Conservation (phyloP, 2,113 vertebrate genomes). For the Chiloscyllium plagiosum region DNA sequence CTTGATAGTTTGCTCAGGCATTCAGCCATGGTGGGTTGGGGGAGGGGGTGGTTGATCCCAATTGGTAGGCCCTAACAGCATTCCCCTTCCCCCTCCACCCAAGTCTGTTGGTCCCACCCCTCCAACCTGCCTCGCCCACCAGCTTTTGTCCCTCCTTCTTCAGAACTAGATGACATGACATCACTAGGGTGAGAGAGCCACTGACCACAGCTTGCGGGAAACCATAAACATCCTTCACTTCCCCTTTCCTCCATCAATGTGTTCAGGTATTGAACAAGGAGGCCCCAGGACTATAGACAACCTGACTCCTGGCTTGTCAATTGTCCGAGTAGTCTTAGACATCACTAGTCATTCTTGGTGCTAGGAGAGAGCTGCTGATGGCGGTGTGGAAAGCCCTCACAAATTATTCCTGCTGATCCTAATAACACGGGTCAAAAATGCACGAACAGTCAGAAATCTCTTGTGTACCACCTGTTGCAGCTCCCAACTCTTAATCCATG, state of each 20-base stretch:
- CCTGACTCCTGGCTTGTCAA: not conserved
- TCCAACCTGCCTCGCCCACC: too few relatives aligned
- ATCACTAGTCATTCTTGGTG: not conserved
- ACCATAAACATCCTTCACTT: not conserved
- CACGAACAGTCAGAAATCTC: not conserved
- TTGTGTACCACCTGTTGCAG: not conserved
- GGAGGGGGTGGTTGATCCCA: too few relatives aligned
- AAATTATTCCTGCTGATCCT: not conserved
- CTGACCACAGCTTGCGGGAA: not conserved
- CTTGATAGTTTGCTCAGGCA: too few relatives aligned
- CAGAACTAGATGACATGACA: too few relatives aligned
- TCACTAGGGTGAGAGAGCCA: too few relatives aligned
- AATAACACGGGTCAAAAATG: not conserved
- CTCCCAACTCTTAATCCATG: not conserved
- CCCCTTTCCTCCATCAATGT: not conserved
- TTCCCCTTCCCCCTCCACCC: too few relatives aligned
- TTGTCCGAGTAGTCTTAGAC: not conserved
- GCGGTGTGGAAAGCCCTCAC: not conserved
- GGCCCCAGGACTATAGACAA: not conserved
- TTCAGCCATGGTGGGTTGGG: too few relatives aligned
- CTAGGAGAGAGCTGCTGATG: not conserved
- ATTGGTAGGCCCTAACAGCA: too few relatives aligned
- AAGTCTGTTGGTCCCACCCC: too few relatives aligned
- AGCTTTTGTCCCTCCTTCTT: too few relatives aligned
- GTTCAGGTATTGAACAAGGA: not conserved